Conservation (phyloP, 2,797 vertebrate species). For the Limnodromus scolopaceus region DNA sequence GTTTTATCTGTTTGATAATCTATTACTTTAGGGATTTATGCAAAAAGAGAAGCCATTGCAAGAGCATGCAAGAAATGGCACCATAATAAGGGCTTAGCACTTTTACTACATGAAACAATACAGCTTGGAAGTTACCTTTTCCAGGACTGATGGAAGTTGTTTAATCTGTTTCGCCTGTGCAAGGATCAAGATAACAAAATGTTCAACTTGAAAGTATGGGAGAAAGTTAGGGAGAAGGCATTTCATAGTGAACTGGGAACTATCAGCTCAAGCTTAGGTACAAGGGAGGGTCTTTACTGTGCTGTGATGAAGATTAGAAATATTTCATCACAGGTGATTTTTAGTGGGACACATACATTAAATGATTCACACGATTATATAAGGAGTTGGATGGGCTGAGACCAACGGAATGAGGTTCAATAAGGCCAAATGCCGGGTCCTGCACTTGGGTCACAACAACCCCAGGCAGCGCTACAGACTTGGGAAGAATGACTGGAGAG, state of each 20-base stretch:
- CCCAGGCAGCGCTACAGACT: too few species aligned
- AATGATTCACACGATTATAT: neutral
- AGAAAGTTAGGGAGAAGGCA: neutral
- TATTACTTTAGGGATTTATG: neutral
- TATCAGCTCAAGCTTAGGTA: neutral
- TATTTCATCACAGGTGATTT: neutral
- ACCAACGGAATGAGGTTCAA: too few species aligned
- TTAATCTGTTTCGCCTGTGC: neutral
- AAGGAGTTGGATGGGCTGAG: too few species aligned
- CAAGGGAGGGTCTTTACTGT: neutral
- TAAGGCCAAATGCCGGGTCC: too few species aligned
- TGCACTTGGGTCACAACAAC: too few species aligned
- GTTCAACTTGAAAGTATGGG: neutral
- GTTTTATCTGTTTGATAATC: neutral
- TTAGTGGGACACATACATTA: neutral
- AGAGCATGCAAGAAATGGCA: neutral
- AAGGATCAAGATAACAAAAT: neutral
- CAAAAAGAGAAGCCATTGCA: neutral
- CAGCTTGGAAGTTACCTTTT: neutral
- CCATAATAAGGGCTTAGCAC: neutral
- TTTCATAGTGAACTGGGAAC: neutral
- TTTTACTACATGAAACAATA: neutral
- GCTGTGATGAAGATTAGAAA: neutral
- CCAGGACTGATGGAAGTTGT: neutral
- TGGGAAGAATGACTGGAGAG: too few species aligned